phyloP scores from a whole-genome alignment of 30 jellyfish, hydroid and myxozoan species.

The Chrysaora quinquecirrha region DNA sequence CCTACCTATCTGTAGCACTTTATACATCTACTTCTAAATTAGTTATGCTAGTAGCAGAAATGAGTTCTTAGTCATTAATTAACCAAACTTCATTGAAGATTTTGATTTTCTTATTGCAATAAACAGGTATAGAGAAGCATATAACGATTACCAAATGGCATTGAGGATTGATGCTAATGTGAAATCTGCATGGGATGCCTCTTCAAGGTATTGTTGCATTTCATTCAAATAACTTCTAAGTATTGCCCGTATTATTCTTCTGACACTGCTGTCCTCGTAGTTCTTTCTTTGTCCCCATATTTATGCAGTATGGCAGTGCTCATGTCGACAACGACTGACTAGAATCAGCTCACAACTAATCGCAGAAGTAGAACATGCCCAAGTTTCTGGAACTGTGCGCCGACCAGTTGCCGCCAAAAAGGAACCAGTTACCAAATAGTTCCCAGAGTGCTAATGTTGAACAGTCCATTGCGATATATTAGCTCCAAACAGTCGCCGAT shows the following conservation, averaged over 20 bases:
- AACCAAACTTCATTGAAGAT: too few species aligned
- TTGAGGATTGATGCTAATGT: slow-evolving; percentile 34
- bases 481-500: too few species aligned
- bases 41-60: too few species aligned
- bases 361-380: not conserved
- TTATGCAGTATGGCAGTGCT: not conserved
- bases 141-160: slow-evolving; percentile 69
- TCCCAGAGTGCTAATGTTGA: not conserved
- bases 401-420: too few species aligned
- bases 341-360: not conserved
- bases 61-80: too few species aligned
- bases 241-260: not conserved
- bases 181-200: slow-evolving; percentile 58
- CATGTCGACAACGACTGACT: not conserved
- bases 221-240: not conserved
- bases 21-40: too few species aligned
- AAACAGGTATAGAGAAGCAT: slow-evolving; percentile 76
- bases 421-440: too few species aligned
- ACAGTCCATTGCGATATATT: too few species aligned
- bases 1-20: too few species aligned
- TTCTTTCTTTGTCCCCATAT: not conserved
- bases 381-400: too few species aligned
- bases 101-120: not conserved
- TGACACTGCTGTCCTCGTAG: not conserved
- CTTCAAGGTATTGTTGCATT: slow-evolving; percentile 57